Evolutionary conservation across 2,888 invertebrate genomes (phyloP), one percentile per base, ranked within the genome.

Genomic region (Lydus trimaculatus): DNA sequence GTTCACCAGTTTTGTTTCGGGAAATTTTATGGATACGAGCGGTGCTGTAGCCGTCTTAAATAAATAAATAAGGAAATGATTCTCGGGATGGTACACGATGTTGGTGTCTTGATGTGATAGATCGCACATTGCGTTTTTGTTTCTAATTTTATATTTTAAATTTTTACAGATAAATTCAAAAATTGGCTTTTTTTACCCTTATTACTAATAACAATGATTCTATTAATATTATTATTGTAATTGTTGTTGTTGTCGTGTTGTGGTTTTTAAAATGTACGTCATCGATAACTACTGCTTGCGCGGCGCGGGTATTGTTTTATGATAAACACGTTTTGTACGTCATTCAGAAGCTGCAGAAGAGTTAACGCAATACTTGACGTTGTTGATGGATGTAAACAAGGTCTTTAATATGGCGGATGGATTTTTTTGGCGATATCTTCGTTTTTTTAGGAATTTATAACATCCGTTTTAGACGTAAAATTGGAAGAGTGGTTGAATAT

Each of bases 31-130:
- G 81, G 81, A 81, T 82, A 81, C 80, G 76, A 74, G 78, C 77
- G 77, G 81, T 79, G 73, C 79, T 80, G 81, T 80, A 78, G 79
- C 80, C 78, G 82, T 77, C 81, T 81, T 82, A 78, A 72, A 80
- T 80, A 83, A 83, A 83, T 83, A 83, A 83, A 83, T 82, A 83
- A 71, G 80, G 79, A 81, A 82, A 83, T 80, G 82, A 83, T 82
- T 82, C 82, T 81, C 78, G 75, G 78, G 78, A 70, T 71, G 73
- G 70, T 72, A 69, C 25, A 56, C 70, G 72, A 66, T 73, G 71
- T 69, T 73, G 72, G 71, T 66, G 67, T 65, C 25, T 59, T 61
- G 72, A 64, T 69, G 68, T 77, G 80, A 80, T 74, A 80, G 77
- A 78, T 79, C 80, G 80, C 80, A 80, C 80, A 80, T 80, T 81